Conservation (phyloP, 2,888 invertebrate genomes). For the Erebia palarica region DNA sequence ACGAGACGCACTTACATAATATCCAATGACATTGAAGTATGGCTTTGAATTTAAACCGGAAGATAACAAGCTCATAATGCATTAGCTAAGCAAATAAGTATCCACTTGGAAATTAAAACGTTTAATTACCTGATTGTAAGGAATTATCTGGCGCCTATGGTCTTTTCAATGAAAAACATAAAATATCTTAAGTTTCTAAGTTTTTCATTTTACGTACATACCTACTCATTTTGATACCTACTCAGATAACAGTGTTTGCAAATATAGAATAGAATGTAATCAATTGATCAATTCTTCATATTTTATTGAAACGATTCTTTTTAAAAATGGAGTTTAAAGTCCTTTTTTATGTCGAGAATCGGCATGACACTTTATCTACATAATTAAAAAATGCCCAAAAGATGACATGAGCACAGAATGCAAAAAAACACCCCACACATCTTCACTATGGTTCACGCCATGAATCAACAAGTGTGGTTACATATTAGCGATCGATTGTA, state of each 20-base stretch:
- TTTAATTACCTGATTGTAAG: constrained; percentile 19
- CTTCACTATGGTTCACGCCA: background rate
- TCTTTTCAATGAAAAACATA: background rate
- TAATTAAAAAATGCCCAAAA: background rate
- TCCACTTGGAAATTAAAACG: constrained; percentile 16
- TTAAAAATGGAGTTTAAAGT: too few species aligned
- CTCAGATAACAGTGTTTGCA: too few species aligned
- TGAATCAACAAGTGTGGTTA: background rate
- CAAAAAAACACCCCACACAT: background rate
- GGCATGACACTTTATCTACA: too few species aligned
- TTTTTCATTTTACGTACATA: too few species aligned
- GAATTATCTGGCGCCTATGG: constrained; percentile 12
- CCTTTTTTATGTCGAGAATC: too few species aligned
- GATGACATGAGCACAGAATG: background rate
- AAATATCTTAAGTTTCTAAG: too few species aligned
- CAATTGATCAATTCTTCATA: too few species aligned
- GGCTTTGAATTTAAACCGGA: constrained; percentile 36
- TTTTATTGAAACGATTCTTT: too few species aligned
- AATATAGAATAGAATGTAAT: too few species aligned
- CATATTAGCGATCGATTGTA: constrained; percentile 24
- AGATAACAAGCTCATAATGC: constrained; percentile 28
- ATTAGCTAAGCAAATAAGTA: constrained; percentile 27
- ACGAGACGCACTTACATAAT: constrained; percentile 52
- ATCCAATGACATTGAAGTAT: constrained; percentile 37
- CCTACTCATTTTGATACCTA: too few species aligned